Conservation (phyloP, 35 echinoderm and acorn worm genomes). For the Ophiothrix spiculata region DNA sequence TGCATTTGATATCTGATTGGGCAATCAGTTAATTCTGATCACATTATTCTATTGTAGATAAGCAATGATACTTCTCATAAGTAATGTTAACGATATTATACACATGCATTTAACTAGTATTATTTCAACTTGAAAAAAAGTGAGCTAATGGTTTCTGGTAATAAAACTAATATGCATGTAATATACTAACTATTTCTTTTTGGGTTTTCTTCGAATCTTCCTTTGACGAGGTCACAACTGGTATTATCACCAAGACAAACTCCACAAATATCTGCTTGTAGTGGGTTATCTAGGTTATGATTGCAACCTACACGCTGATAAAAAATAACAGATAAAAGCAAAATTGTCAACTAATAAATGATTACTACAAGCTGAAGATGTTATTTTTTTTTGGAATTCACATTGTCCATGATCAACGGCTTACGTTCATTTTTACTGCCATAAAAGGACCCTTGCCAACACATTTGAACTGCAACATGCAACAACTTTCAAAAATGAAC, state of each 20-base stretch:
- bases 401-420: neutral
- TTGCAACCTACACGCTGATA: constrained; percentile 75
- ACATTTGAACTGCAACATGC: neutral
- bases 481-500: neutral
- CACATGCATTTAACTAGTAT: no score
- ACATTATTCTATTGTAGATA: no score
- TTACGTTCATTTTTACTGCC: neutral
- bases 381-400: neutral
- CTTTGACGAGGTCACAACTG: constrained; percentile 32
- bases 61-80: no score
- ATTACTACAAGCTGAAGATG: neutral
- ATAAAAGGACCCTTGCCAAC: neutral
- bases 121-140: no score
- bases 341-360: neutral
- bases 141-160: no score
- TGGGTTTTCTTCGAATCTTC: neutral
- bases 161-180: no score
- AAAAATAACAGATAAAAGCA: constrained; percentile 9
- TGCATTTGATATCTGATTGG: no score
- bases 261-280: constrained; percentile 65
- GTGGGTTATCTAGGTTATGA: constrained; percentile 29
- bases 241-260: constrained; percentile 59
- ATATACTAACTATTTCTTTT: constrained; percentile 60
- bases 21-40: no score
- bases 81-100: no score